Percentiles rank a stretch among this genome's conserved stretches.
Evolutionary conservation across 2,888 invertebrate species (phyloP).

Genomic region (Amblyteles armatorius): DNA sequence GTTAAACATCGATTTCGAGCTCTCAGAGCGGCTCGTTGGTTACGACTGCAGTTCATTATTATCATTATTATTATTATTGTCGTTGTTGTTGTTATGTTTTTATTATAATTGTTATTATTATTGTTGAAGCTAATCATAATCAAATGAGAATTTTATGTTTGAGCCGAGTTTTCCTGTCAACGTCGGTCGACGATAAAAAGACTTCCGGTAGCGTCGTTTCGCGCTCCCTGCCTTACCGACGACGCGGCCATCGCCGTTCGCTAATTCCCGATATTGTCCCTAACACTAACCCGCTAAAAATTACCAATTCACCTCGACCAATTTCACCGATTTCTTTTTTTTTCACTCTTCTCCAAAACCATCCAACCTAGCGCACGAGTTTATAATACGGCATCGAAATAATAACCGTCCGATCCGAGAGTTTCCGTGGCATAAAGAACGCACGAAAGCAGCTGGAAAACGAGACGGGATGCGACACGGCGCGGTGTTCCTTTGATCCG

Average conservation of each 20-base stretch:
- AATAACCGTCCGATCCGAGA: background rate
- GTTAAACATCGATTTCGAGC: background rate
- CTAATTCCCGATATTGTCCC: too few relatives aligned
- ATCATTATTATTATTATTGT: background rate
- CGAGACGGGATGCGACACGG: constrained; percentile 42
- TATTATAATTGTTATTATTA: too few relatives aligned
- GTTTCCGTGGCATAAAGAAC: constrained; percentile 14
- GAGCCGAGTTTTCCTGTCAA: too few relatives aligned
- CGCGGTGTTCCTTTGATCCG: constrained; percentile 61
- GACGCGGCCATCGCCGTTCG: too few relatives aligned
- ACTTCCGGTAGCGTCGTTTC: too few relatives aligned
- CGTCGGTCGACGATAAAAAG: too few relatives aligned
- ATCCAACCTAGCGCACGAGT: background rate
- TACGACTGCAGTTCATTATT: too few relatives aligned
- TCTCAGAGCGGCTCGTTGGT: background rate
- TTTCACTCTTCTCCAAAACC: background rate
- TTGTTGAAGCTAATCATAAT: background rate
- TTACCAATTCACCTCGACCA: background rate
- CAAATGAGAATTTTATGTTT: constrained; percentile 23
- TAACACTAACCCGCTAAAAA: background rate
- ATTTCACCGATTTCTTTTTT: background rate
- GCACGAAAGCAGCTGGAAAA: constrained; percentile 55
- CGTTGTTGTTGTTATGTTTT: background rate
- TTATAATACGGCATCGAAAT: background rate
- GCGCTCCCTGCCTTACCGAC: too few relatives aligned